Base-by-base conservation (phyloP, 2,113 vertebrate genomes). In the Neopipo cinnamomea region DNA sequence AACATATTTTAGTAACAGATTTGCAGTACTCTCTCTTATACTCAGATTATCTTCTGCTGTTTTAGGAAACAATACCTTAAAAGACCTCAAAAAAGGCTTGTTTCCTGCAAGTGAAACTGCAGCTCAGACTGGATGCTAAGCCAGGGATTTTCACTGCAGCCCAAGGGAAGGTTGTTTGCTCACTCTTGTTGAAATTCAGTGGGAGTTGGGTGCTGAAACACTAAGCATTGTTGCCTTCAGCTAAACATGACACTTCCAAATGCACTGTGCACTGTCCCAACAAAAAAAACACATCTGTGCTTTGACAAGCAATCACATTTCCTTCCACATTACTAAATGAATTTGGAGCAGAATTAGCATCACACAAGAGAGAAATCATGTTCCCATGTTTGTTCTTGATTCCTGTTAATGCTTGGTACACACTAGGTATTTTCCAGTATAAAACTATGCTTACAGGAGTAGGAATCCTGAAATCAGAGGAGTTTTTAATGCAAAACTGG, bases 151-250 rank as follows among this genome's bases (percentile, higher is more conserved):
- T 91, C 87, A 70, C 49, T 88, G 93, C 56, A 87, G 89, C 87
- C 91, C 87, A 94, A 77, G 94, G 95, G 93, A 95, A 97, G 89
- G 91, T 91, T 95, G 94, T 92, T 93, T 66, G 62, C 66, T 91
- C 94, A 73, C 77, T 94, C 91, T 88, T 81, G 70, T 62, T 95
- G 96, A 88, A 95, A 95, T 94, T 72, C 91, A 76, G 91, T 72
- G 80, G 79, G 85, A 96, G 83, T 12, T 96, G 86, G 95, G 91
- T 89, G 86, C 88, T 58, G 83, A 93, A 58, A 96, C 76, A 78
- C 86, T 81, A 73, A 91, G 73, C 91, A 80, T 89, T 20, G 3
- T 78, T 94, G 95, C 93, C 86, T 88, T 89, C 73, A 96, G 92
- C 93, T 91, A 96, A 96, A 92, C 49, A 58, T 89, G 95, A 97